These are phyloP conservation scores for Hepsetus odoe DNA, from an alignment of 2,113 vertebrate species.

Conservation along the genomic window DNA sequence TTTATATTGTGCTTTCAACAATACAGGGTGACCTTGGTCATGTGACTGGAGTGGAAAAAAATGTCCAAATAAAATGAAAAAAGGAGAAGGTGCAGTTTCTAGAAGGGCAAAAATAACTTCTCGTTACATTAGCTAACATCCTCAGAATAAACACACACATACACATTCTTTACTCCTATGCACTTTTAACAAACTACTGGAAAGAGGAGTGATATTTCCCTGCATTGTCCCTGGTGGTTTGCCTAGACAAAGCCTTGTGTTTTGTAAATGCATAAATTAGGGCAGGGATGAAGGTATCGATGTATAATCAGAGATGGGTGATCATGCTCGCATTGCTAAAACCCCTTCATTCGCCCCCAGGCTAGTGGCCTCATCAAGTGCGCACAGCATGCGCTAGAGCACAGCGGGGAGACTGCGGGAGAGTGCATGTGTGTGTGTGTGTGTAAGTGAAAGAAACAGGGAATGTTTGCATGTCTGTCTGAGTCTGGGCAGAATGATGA, in stretches of 20 bases:
- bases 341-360: constrained; percentile 63
- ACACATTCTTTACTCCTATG: too few species aligned
- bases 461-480: background rate
- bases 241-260: constrained; percentile 71
- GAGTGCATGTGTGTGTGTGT: constrained; percentile 28
- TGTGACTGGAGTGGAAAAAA: constrained; percentile 8
- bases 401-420: constrained; percentile 51
- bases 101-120: constrained; percentile 52
- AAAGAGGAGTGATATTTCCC: constrained; percentile 58
- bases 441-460: background rate
- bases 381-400: constrained; percentile 51
- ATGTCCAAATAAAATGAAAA: constrained; percentile 46
- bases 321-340: constrained; percentile 56
- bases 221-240: constrained; percentile 62
- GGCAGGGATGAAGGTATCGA: constrained; percentile 73
- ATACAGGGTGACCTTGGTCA: constrained; percentile 29
- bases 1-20: background rate
- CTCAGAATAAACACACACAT: background rate
- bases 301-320: constrained; percentile 73
- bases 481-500: background rate
- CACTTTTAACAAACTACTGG: constrained; percentile 35
- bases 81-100: constrained; percentile 45
- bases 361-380: constrained; percentile 65
- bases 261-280: constrained; percentile 76
- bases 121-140: constrained; percentile 44